These are phyloP conservation scores for Eupeodes latifasciatus DNA, from an alignment of 2,888 invertebrate genomes.

Conservation along the genomic window DNA sequence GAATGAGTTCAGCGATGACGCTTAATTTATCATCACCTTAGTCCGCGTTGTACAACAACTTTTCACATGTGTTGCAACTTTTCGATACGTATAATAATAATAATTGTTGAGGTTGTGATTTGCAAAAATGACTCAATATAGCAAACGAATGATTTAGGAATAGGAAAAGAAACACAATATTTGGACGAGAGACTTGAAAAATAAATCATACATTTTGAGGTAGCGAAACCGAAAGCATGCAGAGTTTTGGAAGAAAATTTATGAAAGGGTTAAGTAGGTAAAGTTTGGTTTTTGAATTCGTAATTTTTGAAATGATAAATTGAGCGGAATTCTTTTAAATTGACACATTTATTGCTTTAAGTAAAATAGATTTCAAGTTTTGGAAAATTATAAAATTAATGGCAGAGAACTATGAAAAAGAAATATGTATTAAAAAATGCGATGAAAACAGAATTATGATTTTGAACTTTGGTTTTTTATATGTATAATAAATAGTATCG, in stretches of 20 bases:
- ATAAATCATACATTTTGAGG: conserved; percentile 51
- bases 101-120: conserved; percentile 49
- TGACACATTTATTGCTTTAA: background rate
- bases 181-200: conserved; percentile 15
- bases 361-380: background rate
- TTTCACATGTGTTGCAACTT: conserved; percentile 64
- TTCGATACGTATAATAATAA: conserved; percentile 42
- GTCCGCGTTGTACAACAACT: background rate
- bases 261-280: conserved; percentile 43
- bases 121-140: conserved; percentile 38
- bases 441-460: too few species aligned
- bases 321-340: background rate
- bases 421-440: too few species aligned
- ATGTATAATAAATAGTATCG: too few species aligned
- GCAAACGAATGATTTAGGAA: background rate
- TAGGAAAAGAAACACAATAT: background rate
- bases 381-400: background rate
- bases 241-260: conserved; percentile 25
- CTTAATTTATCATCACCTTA: conserved; percentile 52
- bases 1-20: background rate
- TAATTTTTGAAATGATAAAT: conserved; percentile 12
- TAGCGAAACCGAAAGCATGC: background rate
- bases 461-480: too few species aligned
- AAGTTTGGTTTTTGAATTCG: background rate
- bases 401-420: too few species aligned